A percentile compares a stretch with the other conserved stretches of the same genome.
phyloP scores from a whole-genome alignment of 2,797 vertebrate species.

The Acanthurus tractus region DNA sequence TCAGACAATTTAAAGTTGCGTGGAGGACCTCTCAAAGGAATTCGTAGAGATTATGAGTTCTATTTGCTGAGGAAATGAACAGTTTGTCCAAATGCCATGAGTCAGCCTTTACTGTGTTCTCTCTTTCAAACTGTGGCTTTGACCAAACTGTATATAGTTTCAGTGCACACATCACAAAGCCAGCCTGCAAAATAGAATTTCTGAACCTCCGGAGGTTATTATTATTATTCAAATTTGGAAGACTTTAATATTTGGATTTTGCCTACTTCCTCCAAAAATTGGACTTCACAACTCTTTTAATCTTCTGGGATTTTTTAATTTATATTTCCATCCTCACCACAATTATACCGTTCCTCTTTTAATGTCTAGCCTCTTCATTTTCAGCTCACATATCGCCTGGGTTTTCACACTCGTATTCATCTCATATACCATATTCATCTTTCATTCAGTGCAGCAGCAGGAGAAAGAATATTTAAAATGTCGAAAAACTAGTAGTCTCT shows the following conservation, averaged over 20 bases:
- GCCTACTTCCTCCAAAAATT: background rate
- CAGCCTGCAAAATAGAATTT: slow-evolving; percentile 25
- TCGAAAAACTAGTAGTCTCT: background rate
- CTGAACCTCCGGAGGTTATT: slow-evolving; percentile 11
- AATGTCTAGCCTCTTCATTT: slow-evolving; percentile 29
- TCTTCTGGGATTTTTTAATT: slow-evolving; percentile 19
- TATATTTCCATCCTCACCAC: background rate
- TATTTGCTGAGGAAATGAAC: slow-evolving; percentile 69
- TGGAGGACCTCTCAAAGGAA: slow-evolving; percentile 56
- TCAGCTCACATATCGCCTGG: background rate
- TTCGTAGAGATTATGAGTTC: slow-evolving; percentile 63
- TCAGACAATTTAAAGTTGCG: slow-evolving; percentile 66
- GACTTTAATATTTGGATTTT: slow-evolving; percentile 19
- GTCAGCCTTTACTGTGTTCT: slow-evolving; percentile 46
- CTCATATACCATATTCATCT: slow-evolving; percentile 49
- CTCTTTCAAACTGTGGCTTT: slow-evolving; percentile 29
- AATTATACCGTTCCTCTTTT: slow-evolving; percentile 18
- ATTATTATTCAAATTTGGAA: background rate
- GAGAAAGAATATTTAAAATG: slow-evolving; percentile 13
- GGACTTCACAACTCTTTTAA: slow-evolving; percentile 1
- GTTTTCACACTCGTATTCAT: slow-evolving; percentile 13
- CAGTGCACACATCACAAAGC: slow-evolving; percentile 14
- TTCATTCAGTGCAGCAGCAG: slow-evolving; percentile 16
- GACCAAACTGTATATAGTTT: slow-evolving; percentile 36
- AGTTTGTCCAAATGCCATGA: slow-evolving; percentile 58